Conservation (phyloP, 2,888 invertebrate genomes). For the Cosmia trapezina region DNA sequence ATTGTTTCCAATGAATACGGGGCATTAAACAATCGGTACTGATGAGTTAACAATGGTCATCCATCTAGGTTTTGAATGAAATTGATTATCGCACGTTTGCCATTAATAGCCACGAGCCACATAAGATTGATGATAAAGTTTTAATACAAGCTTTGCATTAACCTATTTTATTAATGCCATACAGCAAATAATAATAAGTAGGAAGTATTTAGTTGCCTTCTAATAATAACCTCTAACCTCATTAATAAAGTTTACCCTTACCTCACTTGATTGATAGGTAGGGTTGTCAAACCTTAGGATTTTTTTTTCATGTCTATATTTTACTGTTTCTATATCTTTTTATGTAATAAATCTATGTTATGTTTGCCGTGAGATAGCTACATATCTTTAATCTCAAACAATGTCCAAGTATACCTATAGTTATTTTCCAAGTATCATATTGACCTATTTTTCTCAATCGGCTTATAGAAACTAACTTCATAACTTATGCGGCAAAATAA, state of each 20-base stretch:
- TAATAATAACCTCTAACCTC: slow-evolving; percentile 17
- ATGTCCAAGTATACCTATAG: background rate
- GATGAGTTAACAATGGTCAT: background rate
- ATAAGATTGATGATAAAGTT: background rate
- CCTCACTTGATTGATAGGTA: slow-evolving; percentile 26
- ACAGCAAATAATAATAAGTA: background rate
- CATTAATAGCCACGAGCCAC: too few species aligned
- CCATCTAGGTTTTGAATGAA: too few species aligned
- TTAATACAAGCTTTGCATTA: background rate
- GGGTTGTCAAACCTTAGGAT: slow-evolving; percentile 34
- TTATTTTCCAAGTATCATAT: slow-evolving; percentile 6
- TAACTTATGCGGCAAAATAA: slow-evolving; percentile 41
- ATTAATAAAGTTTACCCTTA: slow-evolving; percentile 25
- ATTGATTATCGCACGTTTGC: too few species aligned
- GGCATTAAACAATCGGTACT: background rate
- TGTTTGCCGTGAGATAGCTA: background rate
- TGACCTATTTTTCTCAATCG: slow-evolving; percentile 49
- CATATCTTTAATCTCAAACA: background rate
- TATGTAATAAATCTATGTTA: background rate
- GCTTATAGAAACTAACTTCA: slow-evolving; percentile 22
- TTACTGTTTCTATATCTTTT: background rate
- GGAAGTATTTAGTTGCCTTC: background rate
- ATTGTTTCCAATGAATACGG: background rate
- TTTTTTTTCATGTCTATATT: background rate
- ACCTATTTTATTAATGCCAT: background rate